Evolutionary conservation across 2,113 vertebrate species (phyloP).

Genomic region (Poeciliopsis retropinna): DNA sequence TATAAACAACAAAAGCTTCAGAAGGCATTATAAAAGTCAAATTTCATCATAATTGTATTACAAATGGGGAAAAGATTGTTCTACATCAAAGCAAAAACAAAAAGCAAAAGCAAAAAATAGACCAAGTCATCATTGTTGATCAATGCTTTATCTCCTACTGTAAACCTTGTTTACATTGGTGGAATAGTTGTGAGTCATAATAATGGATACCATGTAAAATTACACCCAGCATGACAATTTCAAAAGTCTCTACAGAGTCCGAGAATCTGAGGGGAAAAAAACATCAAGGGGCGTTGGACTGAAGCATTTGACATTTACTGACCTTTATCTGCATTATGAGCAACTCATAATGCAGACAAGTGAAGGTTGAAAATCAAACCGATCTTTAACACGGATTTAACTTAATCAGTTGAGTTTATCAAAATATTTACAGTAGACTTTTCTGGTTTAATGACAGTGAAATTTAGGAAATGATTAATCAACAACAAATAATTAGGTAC

Average conservation of each 20-base stretch:
- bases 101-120: background rate
- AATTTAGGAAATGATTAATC: too few relatives aligned
- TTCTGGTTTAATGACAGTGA: background rate
- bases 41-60: too few relatives aligned
- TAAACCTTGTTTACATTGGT: background rate
- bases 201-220: conserved; percentile 4
- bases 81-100: background rate
- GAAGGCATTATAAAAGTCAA: too few relatives aligned
- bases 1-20: too few relatives aligned
- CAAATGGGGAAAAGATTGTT: too few relatives aligned
- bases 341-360: conserved; percentile 42
- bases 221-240: conserved; percentile 22
- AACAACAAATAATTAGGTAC: background rate
- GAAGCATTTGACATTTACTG: conserved; percentile 72
- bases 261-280: conserved; percentile 4
- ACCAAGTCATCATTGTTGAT: too few relatives aligned
- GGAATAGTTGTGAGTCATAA: background rate
- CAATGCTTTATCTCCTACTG: background rate
- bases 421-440: background rate
- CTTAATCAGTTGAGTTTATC: background rate
- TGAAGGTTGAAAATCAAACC: conserved; percentile 22
- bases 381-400: conserved; percentile 19
- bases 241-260: conserved; percentile 17
- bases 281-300: conserved; percentile 23
- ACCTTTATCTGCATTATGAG: conserved; percentile 69